Percentiles rank a stretch among this genome's conserved stretches.
Conservation (phyloP, 2,888 invertebrate species). For the Cephus pulcher region DNA sequence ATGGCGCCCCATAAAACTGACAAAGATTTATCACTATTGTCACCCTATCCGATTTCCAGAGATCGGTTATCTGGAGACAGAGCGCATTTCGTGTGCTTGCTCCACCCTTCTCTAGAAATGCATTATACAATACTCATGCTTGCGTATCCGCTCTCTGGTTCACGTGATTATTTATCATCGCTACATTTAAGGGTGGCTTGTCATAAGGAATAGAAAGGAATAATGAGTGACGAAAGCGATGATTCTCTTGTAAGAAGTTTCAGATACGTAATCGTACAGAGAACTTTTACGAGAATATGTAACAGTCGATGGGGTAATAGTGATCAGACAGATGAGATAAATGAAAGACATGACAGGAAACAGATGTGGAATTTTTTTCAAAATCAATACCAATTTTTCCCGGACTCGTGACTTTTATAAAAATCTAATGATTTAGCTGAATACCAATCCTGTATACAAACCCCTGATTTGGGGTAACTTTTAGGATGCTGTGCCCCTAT, state of each 20-base stretch:
- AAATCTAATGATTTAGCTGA: background rate
- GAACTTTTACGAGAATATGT: background rate
- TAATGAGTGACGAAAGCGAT: background rate
- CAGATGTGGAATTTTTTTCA: background rate
- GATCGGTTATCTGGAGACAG: conserved; percentile 20
- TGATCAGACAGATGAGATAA: background rate
- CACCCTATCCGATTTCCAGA: conserved; percentile 38
- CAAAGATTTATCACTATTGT: conserved; percentile 44
- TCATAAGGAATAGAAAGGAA: background rate
- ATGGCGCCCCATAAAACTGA: conserved; percentile 33
- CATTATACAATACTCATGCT: background rate
- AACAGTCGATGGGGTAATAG: background rate
- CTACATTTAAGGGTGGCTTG: background rate
- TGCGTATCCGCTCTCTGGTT: background rate
- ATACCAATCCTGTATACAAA: background rate
- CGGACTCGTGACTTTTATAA: background rate
- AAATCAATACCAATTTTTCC: background rate
- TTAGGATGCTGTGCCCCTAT: conserved; percentile 1
- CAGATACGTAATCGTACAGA: background rate
- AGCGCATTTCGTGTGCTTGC: background rate
- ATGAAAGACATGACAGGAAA: background rate
- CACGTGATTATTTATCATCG: background rate
- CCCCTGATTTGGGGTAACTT: background rate
- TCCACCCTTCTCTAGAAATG: conserved; percentile 8
- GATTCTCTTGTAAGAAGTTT: too few species aligned